Conservation (phyloP, 2,888 invertebrate species). For the Idaea straminata region DNA sequence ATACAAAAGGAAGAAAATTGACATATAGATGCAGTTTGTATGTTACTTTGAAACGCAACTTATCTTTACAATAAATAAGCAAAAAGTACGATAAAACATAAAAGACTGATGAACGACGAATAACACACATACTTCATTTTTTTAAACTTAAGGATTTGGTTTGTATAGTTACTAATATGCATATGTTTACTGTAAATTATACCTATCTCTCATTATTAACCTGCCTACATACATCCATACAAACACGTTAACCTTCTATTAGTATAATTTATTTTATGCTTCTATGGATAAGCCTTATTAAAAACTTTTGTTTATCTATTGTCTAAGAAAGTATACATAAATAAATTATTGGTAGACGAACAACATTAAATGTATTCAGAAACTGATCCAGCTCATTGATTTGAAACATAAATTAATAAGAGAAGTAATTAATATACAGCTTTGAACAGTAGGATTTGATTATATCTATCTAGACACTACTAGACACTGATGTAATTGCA, state of each 20-base stretch:
- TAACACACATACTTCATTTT: not conserved
- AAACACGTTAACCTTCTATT: conserved; percentile 11
- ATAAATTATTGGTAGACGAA: conserved; percentile 15
- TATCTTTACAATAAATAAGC: not conserved
- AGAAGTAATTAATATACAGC: not conserved
- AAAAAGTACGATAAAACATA: not conserved
- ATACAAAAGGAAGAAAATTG: conserved; percentile 21
- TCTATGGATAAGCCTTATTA: not conserved
- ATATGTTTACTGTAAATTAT: not conserved
- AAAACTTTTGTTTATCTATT: not conserved
- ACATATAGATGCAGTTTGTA: conserved; percentile 5
- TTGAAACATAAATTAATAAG: not conserved
- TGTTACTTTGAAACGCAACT: not conserved
- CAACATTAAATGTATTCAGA: not conserved
- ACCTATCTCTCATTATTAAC: not conserved
- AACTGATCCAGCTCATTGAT: not conserved
- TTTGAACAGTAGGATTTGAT: not conserved
- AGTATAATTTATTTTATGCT: conserved; percentile 12
- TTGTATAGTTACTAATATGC: not conserved
- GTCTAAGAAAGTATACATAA: not conserved
- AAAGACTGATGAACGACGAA: not conserved
- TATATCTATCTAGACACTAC: not conserved
- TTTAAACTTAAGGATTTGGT: not conserved
- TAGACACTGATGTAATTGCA: not conserved
- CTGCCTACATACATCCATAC: not conserved